Percentiles rank a stretch among this genome's conserved stretches.
phyloP scores from a whole-genome alignment of 2,113 vertebrate species.

The Oriolus oriolus region DNA sequence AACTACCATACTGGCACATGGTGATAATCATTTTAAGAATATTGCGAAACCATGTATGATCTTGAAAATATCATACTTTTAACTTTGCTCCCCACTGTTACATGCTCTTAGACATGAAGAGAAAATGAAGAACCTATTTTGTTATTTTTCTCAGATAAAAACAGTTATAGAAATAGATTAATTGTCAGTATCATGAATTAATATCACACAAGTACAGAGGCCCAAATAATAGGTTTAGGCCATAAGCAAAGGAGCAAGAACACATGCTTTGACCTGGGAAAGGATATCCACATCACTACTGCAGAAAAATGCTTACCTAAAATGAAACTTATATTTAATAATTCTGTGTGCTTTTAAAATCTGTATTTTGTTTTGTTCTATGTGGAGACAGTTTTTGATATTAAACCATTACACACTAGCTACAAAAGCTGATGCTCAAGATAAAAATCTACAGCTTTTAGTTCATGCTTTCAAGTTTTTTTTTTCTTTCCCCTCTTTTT shows the following conservation, averaged over 20 bases:
- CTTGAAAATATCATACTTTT: not conserved
- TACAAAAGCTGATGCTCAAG: constrained; percentile 29
- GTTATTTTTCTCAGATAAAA: constrained; percentile 22
- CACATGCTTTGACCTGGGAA: not conserved
- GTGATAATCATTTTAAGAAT: not conserved
- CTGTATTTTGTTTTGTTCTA: constrained; percentile 1
- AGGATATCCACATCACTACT: not conserved
- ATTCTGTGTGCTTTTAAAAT: not conserved
- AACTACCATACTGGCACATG: not conserved
- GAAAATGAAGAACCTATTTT: constrained; percentile 31
- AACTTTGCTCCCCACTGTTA: not conserved
- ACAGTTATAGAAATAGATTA: constrained; percentile 50
- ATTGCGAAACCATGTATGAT: not conserved
- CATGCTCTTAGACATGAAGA: not conserved
- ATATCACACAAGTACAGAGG: not conserved
- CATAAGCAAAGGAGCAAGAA: not conserved
- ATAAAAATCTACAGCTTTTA: constrained; percentile 45
- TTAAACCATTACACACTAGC: not conserved
- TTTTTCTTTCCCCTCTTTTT: rapidly evolving
- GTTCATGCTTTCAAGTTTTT: not conserved
- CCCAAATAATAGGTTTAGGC: not conserved
- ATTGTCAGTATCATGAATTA: constrained; percentile 39
- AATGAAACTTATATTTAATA: not conserved
- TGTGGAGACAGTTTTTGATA: constrained; percentile 20
- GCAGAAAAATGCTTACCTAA: not conserved